Evolutionary conservation across 92 coral and sea anemone species (phyloP).

Genomic region (Chrysogorgia sp.): DNA sequence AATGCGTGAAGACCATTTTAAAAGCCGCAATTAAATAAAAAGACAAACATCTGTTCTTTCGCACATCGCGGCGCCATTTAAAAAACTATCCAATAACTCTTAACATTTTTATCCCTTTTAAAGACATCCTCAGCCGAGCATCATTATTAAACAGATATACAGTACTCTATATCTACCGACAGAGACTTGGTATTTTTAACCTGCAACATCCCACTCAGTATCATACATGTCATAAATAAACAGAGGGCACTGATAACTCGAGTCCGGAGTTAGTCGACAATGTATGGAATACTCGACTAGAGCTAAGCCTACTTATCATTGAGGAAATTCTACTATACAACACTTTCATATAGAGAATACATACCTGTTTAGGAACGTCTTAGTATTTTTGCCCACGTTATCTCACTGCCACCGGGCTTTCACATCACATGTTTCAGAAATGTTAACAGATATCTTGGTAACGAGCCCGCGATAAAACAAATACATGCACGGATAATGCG

Average conservation of each 20-base stretch:
- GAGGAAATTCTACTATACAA: background rate
- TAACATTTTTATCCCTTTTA: background rate
- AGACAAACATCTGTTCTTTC: background rate
- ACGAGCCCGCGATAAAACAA: background rate
- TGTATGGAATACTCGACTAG: too few relatives aligned
- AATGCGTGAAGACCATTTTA: background rate
- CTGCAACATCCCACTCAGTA: too few relatives aligned
- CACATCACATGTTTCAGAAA: background rate
- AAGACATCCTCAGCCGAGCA: background rate
- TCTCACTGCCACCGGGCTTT: too few relatives aligned
- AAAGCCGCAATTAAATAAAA: constrained; percentile 3
- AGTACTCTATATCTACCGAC: background rate
- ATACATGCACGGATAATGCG: background rate
- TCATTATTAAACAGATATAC: background rate
- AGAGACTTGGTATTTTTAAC: background rate
- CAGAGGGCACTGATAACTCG: too few relatives aligned
- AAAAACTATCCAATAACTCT: background rate
- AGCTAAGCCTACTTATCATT: background rate
- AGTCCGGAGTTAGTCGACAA: too few relatives aligned
- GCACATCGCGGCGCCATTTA: background rate
- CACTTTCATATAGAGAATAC: background rate
- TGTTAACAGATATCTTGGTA: background rate
- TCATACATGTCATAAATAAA: too few relatives aligned
- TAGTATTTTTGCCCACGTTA: too few relatives aligned
- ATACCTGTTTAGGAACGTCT: background rate